Conservation (phyloP, 2,888 invertebrate species). For the Amphipyra berbera region DNA sequence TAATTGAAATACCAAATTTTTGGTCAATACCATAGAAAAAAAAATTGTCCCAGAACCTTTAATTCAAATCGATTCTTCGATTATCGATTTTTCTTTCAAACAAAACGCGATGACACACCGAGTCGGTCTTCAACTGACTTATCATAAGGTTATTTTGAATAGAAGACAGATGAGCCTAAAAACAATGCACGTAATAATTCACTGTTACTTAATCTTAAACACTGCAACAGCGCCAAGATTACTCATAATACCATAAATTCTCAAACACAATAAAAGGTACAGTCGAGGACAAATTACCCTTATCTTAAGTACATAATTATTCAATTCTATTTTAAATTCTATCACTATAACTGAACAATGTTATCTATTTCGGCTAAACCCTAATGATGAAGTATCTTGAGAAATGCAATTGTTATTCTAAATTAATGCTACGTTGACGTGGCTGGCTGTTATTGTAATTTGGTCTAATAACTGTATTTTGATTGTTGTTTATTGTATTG, state of each 20-base stretch:
- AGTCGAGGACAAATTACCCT: conserved; percentile 32
- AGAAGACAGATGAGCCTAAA: too few relatives aligned
- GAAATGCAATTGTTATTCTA: conserved; percentile 28
- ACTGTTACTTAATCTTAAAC: too few relatives aligned
- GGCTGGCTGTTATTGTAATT: conserved; percentile 8
- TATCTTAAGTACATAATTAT: conserved; percentile 58
- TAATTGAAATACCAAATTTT: too few relatives aligned
- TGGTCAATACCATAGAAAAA: too few relatives aligned
- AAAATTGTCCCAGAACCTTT: too few relatives aligned
- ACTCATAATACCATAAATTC: conserved; percentile 34
- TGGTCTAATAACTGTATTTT: not conserved
- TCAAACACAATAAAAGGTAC: conserved; percentile 16
- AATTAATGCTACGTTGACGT: conserved; percentile 23
- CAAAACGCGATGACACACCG: too few relatives aligned
- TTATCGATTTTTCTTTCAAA: too few relatives aligned
- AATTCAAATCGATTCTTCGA: too few relatives aligned
- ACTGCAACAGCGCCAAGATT: conserved; percentile 29
- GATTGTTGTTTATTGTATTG: conserved; percentile 13
- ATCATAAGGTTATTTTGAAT: too few relatives aligned
- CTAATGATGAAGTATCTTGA: conserved; percentile 45
- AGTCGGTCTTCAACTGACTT: too few relatives aligned
- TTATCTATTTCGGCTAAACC: conserved; percentile 58
- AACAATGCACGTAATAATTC: too few relatives aligned
- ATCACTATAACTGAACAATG: conserved; percentile 52
- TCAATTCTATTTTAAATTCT: conserved; percentile 55